Evolutionary conservation across 2,113 vertebrate genomes (phyloP), one percentile per base, ranked within the genome.

Genomic region (Proteles cristata): DNA sequence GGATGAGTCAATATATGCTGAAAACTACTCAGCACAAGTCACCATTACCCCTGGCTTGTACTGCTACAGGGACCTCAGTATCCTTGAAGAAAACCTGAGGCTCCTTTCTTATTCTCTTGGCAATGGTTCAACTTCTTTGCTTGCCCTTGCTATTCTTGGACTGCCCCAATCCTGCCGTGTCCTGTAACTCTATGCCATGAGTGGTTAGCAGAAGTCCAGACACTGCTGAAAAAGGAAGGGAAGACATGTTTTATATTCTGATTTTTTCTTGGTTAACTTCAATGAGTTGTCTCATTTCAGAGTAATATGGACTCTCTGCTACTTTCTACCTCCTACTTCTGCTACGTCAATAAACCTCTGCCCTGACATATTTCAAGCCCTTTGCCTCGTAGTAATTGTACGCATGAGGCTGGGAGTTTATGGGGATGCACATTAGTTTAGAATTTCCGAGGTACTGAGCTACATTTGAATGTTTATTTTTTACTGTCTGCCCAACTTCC

Each of bases 361-460:
- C 16, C 28, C n/a, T 69, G 39, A n/a, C 1, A 0, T 61, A n/a
- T 77, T 82, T 91, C 71, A 71, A 45, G 39, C 19, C 28, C 68
- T 80, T 4, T 23, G 10, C 53, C 35, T 71, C 94, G 55, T 6
- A 55, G n/a, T 21, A 43, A 35, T 16, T 28, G 28, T 9, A 43
- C n/a, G 65, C 65, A 55, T 3, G 33, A 26, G 73, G 23, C 33
- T 79, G 7, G 12, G 25, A 16, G n/a, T 65, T 0, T 4, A 3
- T 71, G 33, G 28, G 25, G 11, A 1, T 35, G 28, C 19, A 39
- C 1, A 48, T 5, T 74, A 43, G 19, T 48, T 92, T 84, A 84
- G n/a, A 82, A 58, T 90, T 96, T 94, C 33, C 55, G 79, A 87
- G 48, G 39, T 16, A 86, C 61, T 90, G n/a, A 66, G 33, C 82